Base-by-base conservation (phyloP, 2,888 invertebrate genomes). In the Plagodis dolabraria region DNA sequence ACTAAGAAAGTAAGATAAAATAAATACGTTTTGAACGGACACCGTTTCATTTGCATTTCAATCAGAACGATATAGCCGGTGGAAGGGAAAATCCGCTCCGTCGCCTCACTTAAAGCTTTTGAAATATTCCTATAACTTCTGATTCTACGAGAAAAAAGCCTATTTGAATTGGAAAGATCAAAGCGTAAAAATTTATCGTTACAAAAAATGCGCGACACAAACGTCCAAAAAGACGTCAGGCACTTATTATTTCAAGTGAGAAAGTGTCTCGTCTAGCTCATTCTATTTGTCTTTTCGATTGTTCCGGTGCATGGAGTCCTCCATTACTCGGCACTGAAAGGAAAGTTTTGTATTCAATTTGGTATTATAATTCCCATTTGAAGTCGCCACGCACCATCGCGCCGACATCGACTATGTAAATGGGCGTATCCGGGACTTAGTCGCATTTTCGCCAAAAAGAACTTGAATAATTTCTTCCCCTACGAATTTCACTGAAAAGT, bases 271-370 rank as follows among this genome's bases (percentile, higher is more conserved):
- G 83, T 87, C 87, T 82, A 83, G 81, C 85, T 86, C 85, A 77
- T 88, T 92, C 87, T 92, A 88, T 92, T 92, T 92, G 92, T 92
- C 92, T 92, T 91, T 91, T 87, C 89, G 89, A 91, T 89, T 91
- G 92, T 92, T 91, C 92, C 90, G 90, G 89, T 91, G 92, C 91
- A 92, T 92, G 88, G 90, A 89, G 86, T 92, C 88, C 91, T 90
- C 92, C 92, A 92, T 92, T 92, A 92, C 91, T 90, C 85, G 84
- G 89, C 87, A 89, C 89, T 93, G 93, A 93, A 93, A 93, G 93
- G 92, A 93, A 93, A 93, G 93, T 93, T 93, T 93, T 92, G 93
- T 93, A 93, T 92, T 92, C 93, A 93, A 93, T 93, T 93, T 93
- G 93, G 93, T 93, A 93, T 93, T 93, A 92, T 93, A 93, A 93